Evolutionary conservation across 2,888 invertebrate genomes (phyloP).

Genomic region (Acanthoscelides obtectus): DNA sequence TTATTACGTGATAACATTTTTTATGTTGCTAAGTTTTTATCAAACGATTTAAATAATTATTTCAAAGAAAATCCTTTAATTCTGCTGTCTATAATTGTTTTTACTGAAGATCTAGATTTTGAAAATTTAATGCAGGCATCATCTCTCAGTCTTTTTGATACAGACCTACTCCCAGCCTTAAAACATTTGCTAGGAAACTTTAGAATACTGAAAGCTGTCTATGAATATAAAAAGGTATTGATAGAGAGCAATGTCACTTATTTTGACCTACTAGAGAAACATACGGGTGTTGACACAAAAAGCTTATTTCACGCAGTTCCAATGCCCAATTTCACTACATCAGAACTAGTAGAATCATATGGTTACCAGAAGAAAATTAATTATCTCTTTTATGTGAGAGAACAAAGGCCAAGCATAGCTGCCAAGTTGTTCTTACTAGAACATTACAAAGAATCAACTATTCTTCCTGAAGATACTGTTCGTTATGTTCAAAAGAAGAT

Average conservation of each 20-base stretch:
- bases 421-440: conserved; percentile 61
- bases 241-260: conserved; percentile 52
- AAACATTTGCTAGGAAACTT: conserved; percentile 42
- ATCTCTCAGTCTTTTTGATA: conserved; percentile 22
- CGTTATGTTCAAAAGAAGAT: conserved; percentile 55
- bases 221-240: conserved; percentile 49
- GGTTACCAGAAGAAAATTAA: conserved; percentile 64
- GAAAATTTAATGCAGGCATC: conserved; percentile 23
- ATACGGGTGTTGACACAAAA: conserved; percentile 57
- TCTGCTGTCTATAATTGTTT: conserved; percentile 55
- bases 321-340: conserved; percentile 60
- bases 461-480: conserved; percentile 52
- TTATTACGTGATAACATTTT: conserved; percentile 49
- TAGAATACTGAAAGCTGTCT: conserved; percentile 55
- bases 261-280: conserved; percentile 63
- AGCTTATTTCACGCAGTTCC: conserved; percentile 51
- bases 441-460: conserved; percentile 56
- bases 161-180: conserved; percentile 26
- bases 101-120: conserved; percentile 34
- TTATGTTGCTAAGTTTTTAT: conserved; percentile 55
- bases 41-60: conserved; percentile 51
- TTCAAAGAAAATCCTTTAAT: conserved; percentile 57
- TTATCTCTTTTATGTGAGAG: conserved; percentile 68
- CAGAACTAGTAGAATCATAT: conserved; percentile 57
- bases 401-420: conserved; percentile 67